These are phyloP conservation scores for Sorex fumeus DNA, from an alignment of 2,113 vertebrate genomes.

Conservation along the genomic window DNA sequence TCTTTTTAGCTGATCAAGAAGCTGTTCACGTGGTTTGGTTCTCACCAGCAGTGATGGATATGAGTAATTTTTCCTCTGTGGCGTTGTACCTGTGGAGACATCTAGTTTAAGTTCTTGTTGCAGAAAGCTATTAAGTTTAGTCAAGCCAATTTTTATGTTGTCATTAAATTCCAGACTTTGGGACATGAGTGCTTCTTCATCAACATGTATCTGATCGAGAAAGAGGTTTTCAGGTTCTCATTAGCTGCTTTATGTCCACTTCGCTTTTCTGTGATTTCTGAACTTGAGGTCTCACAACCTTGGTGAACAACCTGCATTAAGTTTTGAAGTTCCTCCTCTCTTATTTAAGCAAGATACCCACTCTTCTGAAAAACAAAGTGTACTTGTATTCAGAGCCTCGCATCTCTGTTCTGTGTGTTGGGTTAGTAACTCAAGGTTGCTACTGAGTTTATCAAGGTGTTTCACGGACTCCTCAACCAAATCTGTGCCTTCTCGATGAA, in stretches of 20 bases:
- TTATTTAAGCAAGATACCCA: constrained; percentile 85
- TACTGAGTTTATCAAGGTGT: constrained; percentile 87
- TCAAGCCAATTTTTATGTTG: constrained; percentile 84
- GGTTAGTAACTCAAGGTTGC: constrained; percentile 86
- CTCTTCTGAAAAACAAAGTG: constrained; percentile 83
- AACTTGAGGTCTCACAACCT: constrained; percentile 81
- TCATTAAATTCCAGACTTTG: constrained; percentile 87
- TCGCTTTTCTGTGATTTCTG: constrained; percentile 79
- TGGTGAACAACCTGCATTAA: constrained; percentile 89
- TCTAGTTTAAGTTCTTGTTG: constrained; percentile 93
- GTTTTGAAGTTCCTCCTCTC: constrained; percentile 84
- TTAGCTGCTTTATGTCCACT: constrained; percentile 78
- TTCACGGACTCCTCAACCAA: constrained; percentile 88
- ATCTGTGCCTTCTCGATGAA: constrained; percentile 84
- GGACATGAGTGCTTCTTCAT: constrained; percentile 84
- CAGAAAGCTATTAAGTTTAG: constrained; percentile 91
- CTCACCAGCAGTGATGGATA: constrained; percentile 91
- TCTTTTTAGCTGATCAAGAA: constrained; percentile 90
- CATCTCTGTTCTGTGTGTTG: constrained; percentile 87
- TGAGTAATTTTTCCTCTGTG: constrained; percentile 92
- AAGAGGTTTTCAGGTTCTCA: constrained; percentile 73
- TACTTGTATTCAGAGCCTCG: constrained; percentile 80
- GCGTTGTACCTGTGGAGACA: constrained; percentile 95
- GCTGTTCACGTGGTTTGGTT: constrained; percentile 88
- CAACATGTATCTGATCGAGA: constrained; percentile 83